Conservation (phyloP, 2,797 vertebrate genomes). For the Danio jaintianensis region DNA sequence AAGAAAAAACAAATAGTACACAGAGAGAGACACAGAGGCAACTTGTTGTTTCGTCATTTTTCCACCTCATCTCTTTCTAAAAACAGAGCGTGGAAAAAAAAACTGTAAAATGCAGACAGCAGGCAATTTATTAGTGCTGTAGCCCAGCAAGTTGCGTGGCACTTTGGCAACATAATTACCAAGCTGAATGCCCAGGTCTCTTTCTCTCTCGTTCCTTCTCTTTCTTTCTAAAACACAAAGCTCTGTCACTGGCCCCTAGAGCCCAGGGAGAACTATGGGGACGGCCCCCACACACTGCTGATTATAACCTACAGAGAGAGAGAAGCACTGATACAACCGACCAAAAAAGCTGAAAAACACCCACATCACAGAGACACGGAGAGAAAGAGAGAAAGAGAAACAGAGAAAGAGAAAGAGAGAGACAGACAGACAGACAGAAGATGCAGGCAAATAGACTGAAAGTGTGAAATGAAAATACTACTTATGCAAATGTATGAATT, state of each 20-base stretch:
- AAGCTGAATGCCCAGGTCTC: conserved; percentile 43
- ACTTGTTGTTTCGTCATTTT: conserved; percentile 45
- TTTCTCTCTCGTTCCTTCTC: neutral
- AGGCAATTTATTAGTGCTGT: conserved; percentile 58
- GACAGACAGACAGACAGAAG: neutral
- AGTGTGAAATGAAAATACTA: neutral
- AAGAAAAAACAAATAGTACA: neutral
- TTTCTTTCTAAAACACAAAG: conserved; percentile 41
- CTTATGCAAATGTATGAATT: too few species aligned
- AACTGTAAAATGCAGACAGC: conserved; percentile 53
- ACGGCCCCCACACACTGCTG: conserved; percentile 47
- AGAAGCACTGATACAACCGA: conserved; percentile 3
- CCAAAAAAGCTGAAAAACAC: conserved; percentile 8
- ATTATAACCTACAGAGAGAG: conserved; percentile 50
- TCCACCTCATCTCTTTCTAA: conserved; percentile 57
- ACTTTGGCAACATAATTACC: conserved; percentile 63
- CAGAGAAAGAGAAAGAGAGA: conserved; percentile 26
- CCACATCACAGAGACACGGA: conserved; percentile 26
- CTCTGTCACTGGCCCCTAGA: conserved; percentile 47
- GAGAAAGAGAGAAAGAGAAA: conserved; percentile 14
- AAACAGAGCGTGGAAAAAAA: conserved; percentile 54
- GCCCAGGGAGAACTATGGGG: conserved; percentile 22
- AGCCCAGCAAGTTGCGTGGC: conserved; percentile 49
- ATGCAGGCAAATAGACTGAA: neutral
- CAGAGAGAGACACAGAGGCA: conserved; percentile 14